Conservation (phyloP, 2,113 vertebrate species). For the Oplegnathus fasciatus region DNA sequence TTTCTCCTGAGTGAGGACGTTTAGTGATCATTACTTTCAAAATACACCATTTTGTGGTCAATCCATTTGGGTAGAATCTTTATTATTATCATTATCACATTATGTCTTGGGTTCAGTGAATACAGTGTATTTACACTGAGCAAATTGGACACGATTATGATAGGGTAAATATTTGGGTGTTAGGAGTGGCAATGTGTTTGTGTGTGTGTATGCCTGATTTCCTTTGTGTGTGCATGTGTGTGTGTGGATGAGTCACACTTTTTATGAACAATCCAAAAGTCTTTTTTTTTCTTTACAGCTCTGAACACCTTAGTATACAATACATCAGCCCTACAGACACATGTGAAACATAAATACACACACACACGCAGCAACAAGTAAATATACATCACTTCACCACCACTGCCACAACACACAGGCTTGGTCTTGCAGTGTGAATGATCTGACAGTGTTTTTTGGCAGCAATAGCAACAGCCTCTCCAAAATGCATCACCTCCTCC, state of each 20-base stretch:
- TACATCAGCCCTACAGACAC: constrained; percentile 5
- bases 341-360: constrained; percentile 15
- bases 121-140: constrained; percentile 37
- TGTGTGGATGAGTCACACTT: neutral
- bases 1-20: constrained; percentile 44
- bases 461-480: constrained; percentile 29
- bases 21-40: constrained; percentile 39
- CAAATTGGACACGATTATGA: constrained; percentile 42
- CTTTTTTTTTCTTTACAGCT: constrained; percentile 1
- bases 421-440: constrained; percentile 47
- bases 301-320: constrained; percentile 8
- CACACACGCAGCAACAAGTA: constrained; percentile 8
- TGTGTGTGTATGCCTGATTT: neutral
- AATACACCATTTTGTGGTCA: constrained; percentile 28
- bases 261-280: constrained; percentile 9
- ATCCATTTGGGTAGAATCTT: constrained; percentile 17
- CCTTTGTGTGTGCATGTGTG: neutral
- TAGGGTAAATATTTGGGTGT: constrained; percentile 57
- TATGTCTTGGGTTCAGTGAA: constrained; percentile 15
- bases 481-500: constrained; percentile 36
- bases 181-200: constrained; percentile 18
- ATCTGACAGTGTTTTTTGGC: constrained; percentile 49
- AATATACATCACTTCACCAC: constrained; percentile 28
- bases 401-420: constrained; percentile 19
- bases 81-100: constrained; percentile 42